Evolutionary conservation across 2,113 vertebrate species (phyloP), one percentile per base, ranked within the genome.

Genomic region (Eolophus roseicapilla): DNA sequence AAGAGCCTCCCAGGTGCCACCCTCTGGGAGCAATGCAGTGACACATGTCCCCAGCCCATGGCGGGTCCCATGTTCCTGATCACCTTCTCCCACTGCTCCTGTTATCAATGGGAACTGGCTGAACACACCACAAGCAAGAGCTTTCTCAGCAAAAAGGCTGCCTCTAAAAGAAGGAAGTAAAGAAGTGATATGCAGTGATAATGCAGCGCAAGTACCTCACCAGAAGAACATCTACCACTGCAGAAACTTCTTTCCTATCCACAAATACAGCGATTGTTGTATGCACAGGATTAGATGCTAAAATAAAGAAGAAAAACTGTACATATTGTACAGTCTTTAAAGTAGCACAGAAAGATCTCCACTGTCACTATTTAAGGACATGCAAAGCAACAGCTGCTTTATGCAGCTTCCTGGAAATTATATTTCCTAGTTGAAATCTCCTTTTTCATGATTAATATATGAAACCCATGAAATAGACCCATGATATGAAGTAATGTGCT

Each of bases 1-100:
- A 39, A 69, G 59, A 90, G 55, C 29, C 47, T 60, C 82, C 47
- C 16, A 23, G 35, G 37, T 60, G 85, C 28, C 27, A 77, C 82
- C 87, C 77, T 82, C 86, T 96, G 96, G 21, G n/a, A 92, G 87
- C 69, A 52, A 46, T 86, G 90, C 17, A 4, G 35, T 88, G 94
- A 89, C 88, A 81, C 35, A 24, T 77, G 53, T 91, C 79, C 88
- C 65, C 81, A 80, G 71, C 67, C 94, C 68, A 17, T 93, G 96
- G 94, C 53, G 91, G 81, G 69, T 12, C 35, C 68, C 90, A 67
- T n/a, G 44, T 21, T 23, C 29, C 49, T 31, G 9, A 7, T 88
- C 12, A 28, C 23, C 1, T 2, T 46, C 16, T 12, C 69, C 18
- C 20, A 3, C n/a, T 20, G 28, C 13, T 68, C 17, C 27, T 33